phyloP scores from a whole-genome alignment of 2,797 vertebrate species.

The Scarus forsteni region DNA sequence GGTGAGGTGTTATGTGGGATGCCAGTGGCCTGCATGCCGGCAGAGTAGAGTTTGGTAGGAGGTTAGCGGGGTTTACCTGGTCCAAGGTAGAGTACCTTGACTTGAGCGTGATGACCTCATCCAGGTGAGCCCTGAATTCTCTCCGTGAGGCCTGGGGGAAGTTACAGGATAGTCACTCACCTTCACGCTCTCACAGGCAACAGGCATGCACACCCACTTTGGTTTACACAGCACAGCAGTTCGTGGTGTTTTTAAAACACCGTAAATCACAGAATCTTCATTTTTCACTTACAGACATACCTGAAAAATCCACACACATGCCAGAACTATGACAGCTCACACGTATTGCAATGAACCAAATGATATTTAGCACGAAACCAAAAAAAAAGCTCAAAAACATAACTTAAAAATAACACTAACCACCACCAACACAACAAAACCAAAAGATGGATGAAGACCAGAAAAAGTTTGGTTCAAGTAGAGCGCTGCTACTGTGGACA shows the following conservation, averaged over 20 bases:
- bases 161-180: slow-evolving; percentile 84
- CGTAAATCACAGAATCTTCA: slow-evolving; percentile 14
- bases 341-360: slow-evolving; percentile 36
- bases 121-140: slow-evolving; percentile 88
- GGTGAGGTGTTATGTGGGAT: slow-evolving; percentile 62
- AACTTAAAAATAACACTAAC: no score
- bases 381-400: slow-evolving; percentile 30
- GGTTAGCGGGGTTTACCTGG: slow-evolving; percentile 83
- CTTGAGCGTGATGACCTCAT: slow-evolving; percentile 89
- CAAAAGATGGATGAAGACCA: slow-evolving; percentile 58
- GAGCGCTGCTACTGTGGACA: slow-evolving; percentile 15
- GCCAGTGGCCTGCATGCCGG: slow-evolving; percentile 79
- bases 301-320: slow-evolving; percentile 7
- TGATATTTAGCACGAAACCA: slow-evolving; percentile 38
- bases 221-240: slow-evolving; percentile 52
- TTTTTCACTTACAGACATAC: slow-evolving; percentile 24
- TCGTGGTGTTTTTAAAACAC: slow-evolving; percentile 42
- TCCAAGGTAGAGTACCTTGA: slow-evolving; percentile 89
- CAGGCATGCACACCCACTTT: slow-evolving; percentile 49
- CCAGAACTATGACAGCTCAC: slow-evolving; percentile 38
- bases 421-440: slow-evolving; percentile 41
- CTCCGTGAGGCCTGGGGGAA: slow-evolving; percentile 86
- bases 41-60: slow-evolving; percentile 70
- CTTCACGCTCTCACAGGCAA: slow-evolving; percentile 58
- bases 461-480: slow-evolving; percentile 31